Percentiles rank a stretch among this genome's conserved stretches.
Conservation (phyloP, 2,888 invertebrate species). For the Idaea aversata region DNA sequence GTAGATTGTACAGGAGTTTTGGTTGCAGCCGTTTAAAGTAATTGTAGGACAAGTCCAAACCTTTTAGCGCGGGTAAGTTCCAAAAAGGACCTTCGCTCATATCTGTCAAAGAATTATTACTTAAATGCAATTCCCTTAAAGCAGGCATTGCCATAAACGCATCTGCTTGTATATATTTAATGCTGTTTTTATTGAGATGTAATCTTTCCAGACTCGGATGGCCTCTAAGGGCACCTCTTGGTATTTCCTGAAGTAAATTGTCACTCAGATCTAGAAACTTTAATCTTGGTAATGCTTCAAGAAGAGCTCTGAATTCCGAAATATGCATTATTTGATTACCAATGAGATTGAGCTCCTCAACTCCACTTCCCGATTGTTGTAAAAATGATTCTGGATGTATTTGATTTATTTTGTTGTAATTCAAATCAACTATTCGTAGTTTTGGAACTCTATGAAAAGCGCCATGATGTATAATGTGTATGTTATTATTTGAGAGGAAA, state of each 20-base stretch:
- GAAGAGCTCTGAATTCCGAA: slow-evolving; percentile 85
- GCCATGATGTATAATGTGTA: slow-evolving; percentile 88
- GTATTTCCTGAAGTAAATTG: slow-evolving; percentile 88
- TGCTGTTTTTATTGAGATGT: slow-evolving; percentile 89
- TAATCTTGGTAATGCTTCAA: slow-evolving; percentile 88
- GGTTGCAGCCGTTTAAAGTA: slow-evolving; percentile 86
- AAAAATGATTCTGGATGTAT: slow-evolving; percentile 91
- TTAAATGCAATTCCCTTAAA: slow-evolving; percentile 88
- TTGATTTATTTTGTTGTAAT: slow-evolving; percentile 86
- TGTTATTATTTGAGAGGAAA: slow-evolving; percentile 85
- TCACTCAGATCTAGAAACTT: slow-evolving; percentile 89
- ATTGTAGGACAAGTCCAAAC: slow-evolving; percentile 89
- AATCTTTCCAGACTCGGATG: slow-evolving; percentile 90
- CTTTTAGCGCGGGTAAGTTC: slow-evolving; percentile 92
- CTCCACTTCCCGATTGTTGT: slow-evolving; percentile 85
- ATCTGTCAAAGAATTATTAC: slow-evolving; percentile 90
- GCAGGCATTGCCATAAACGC: slow-evolving; percentile 92
- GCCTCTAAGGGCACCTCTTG: slow-evolving; percentile 88
- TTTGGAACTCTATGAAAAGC: slow-evolving; percentile 90
- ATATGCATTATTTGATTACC: slow-evolving; percentile 89
- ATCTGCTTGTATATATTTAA: slow-evolving; percentile 87
- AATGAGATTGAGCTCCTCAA: slow-evolving; percentile 88
- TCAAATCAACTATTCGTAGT: slow-evolving; percentile 86
- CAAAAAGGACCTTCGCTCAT: slow-evolving; percentile 88
- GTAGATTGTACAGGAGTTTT: slow-evolving; percentile 86